phyloP scores from a whole-genome alignment of 2,113 vertebrate genomes.

The Burhinus bistriatus region DNA sequence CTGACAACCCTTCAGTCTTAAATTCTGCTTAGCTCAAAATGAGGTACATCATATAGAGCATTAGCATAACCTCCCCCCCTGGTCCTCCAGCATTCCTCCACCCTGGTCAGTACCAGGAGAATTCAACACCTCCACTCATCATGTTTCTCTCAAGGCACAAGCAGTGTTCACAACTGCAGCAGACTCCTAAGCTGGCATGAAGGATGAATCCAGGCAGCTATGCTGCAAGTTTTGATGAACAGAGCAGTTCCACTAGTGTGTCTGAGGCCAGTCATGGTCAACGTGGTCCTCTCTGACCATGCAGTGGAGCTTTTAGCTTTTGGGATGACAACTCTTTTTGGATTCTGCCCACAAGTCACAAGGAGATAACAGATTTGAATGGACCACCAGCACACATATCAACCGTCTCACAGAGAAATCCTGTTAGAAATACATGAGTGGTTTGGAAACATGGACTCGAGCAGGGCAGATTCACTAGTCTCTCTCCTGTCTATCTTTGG shows the following conservation, averaged over 20 bases:
- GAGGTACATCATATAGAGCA: neutral
- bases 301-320: neutral
- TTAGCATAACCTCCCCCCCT: neutral
- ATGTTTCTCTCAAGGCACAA: neutral
- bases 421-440: neutral
- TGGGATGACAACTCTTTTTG: neutral
- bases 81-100: neutral
- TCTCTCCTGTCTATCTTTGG: neutral
- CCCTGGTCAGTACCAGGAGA: neutral
- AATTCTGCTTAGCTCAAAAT: neutral
- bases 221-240: neutral
- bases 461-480: neutral
- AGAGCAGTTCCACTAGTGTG: neutral
- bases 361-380: neutral
- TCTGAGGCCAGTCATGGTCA: neutral
- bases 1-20: neutral
- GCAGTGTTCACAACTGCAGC: neutral
- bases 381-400: neutral
- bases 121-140: neutral
- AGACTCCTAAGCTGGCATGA: neutral
- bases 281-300: neutral
- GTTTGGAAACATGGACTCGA: neutral
- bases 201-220: neutral
- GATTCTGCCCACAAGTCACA: neutral
- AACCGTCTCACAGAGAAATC: neutral